Evolutionary conservation across 1,140 invertebrate genomes (phyloP).

Genomic region (Maconellicoccus hirsutus): DNA sequence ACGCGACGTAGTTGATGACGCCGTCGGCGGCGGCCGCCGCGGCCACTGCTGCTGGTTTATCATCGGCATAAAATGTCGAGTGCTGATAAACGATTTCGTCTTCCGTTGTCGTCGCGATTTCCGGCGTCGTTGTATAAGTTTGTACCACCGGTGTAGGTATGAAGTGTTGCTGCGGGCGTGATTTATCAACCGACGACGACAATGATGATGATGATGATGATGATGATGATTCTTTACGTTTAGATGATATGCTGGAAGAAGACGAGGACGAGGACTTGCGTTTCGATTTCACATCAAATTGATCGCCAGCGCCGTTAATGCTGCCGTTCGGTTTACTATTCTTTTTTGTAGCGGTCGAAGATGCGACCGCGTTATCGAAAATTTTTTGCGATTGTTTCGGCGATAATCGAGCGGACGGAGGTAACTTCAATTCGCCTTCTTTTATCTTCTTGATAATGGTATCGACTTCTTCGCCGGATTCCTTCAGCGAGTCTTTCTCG

Average conservation of each 20-base stretch:
- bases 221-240: neutral
- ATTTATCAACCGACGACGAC: conserved; percentile 16
- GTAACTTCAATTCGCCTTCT: conserved; percentile 64
- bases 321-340: neutral
- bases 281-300: neutral
- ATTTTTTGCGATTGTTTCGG: conserved; percentile 22
- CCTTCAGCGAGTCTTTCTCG: conserved; percentile 54
- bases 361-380: conserved; percentile 8
- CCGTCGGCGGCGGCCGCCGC: conserved; percentile 29
- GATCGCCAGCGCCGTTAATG: neutral
- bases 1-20: conserved; percentile 25
- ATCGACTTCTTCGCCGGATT: conserved; percentile 54
- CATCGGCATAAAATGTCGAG: conserved; percentile 28
- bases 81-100: neutral
- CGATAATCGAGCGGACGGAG: conserved; percentile 41
- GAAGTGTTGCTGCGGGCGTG: conserved; percentile 4
- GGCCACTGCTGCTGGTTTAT: conserved; percentile 30
- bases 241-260: neutral
- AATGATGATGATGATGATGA: neutral
- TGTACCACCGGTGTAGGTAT: neutral
- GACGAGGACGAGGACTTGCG: neutral
- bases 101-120: conserved; percentile 16
- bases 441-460: conserved; percentile 67
- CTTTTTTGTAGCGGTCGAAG: neutral
- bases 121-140: conserved; percentile 6